Conservation (phyloP, 2,113 vertebrate genomes). For the Ptilorrhoa leucosticta region DNA sequence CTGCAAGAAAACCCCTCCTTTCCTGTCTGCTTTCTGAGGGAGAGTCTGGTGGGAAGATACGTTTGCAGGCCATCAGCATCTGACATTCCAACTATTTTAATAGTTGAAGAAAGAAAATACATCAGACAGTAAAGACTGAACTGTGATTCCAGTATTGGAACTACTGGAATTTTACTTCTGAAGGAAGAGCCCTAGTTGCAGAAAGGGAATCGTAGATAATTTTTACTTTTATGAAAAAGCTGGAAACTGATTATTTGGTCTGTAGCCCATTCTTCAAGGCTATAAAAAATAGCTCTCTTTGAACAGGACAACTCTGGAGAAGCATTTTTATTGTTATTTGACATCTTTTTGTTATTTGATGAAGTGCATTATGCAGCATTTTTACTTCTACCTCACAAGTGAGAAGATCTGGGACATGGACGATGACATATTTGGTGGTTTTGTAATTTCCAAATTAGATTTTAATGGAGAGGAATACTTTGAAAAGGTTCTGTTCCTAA, state of each 20-base stretch:
- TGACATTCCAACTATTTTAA: not conserved
- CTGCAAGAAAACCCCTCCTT: not conserved
- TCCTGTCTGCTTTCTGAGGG: not conserved
- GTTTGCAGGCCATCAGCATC: not conserved
- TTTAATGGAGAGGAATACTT: not conserved
- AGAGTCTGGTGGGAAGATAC: not conserved
- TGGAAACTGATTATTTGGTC: not conserved
- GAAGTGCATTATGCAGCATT: not conserved
- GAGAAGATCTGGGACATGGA: not conserved
- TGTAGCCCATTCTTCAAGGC: not conserved
- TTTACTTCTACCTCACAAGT: not conserved
- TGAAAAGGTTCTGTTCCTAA: not conserved
- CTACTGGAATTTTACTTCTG: not conserved
- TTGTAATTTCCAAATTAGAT: not conserved
- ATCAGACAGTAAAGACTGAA: not conserved
- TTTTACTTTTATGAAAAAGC: not conserved
- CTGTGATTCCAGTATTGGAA: not conserved
- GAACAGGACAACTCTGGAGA: not conserved
- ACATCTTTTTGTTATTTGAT: not conserved
- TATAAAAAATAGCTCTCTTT: not conserved
- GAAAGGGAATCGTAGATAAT: not conserved
- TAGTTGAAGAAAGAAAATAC: not conserved
- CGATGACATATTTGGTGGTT: fast-evolving
- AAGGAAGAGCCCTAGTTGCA: not conserved
- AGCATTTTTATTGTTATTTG: not conserved